phyloP scores from a whole-genome alignment of 2,113 vertebrate species.

The Gymnocephalus cernua region DNA sequence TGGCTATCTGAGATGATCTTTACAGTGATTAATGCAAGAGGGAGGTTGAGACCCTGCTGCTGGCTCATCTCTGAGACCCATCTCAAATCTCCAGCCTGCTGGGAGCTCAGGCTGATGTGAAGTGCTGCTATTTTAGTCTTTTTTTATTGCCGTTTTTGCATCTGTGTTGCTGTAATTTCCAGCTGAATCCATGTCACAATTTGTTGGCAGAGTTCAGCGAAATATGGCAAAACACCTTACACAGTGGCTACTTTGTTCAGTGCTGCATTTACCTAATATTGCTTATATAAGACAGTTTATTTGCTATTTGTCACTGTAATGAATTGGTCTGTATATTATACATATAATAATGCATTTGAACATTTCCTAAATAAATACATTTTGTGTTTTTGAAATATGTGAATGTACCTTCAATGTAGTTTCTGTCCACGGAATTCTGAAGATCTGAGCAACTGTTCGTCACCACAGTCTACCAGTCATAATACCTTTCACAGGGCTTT shows the following conservation, averaged over 20 bases:
- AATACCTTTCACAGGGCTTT: conserved; percentile 52
- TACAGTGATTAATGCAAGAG: conserved; percentile 77
- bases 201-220: conserved; percentile 12
- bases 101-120: conserved; percentile 32
- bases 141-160: conserved; percentile 54
- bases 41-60: conserved; percentile 69
- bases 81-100: conserved; percentile 52
- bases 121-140: conserved; percentile 51
- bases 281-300: background rate
- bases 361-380: background rate
- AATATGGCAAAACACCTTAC: conserved; percentile 16
- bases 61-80: conserved; percentile 48
- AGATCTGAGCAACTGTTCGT: conserved; percentile 40
- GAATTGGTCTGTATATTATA: background rate
- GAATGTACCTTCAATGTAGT: background rate
- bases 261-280: conserved; percentile 19
- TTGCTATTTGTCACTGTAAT: conserved; percentile 16
- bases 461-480: conserved; percentile 39
- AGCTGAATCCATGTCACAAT: conserved; percentile 16
- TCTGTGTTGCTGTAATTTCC: conserved; percentile 32
- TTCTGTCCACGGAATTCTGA: conserved; percentile 4
- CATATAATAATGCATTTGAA: background rate
- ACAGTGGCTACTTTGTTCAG: conserved; percentile 5
- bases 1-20: conserved; percentile 68
- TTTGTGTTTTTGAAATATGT: conserved; percentile 1